Conservation (phyloP, 2,888 invertebrate genomes). For the Crossocerus cetratus region DNA sequence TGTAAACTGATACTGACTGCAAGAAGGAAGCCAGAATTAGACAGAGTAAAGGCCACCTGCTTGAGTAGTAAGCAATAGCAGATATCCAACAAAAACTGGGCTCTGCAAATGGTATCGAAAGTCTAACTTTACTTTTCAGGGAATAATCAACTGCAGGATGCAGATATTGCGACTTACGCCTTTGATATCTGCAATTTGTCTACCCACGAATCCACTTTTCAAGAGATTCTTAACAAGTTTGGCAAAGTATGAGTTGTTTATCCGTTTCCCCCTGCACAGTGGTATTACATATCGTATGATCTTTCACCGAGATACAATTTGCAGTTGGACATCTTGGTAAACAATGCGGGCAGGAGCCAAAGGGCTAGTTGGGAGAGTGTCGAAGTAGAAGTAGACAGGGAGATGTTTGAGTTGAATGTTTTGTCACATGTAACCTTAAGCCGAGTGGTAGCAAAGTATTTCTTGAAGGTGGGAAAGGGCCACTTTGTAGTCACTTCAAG, state of each 20-base stretch:
- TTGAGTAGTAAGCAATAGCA: conserved; percentile 71
- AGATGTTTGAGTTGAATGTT: conserved; percentile 88
- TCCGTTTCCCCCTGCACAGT: neutral
- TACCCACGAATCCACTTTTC: conserved; percentile 81
- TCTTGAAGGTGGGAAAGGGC: conserved; percentile 79
- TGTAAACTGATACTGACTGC: conserved; percentile 85
- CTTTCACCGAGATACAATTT: neutral
- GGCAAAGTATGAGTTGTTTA: conserved; percentile 76
- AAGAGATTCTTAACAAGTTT: conserved; percentile 83
- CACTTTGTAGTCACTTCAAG: conserved; percentile 88
- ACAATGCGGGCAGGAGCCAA: conserved; percentile 90
- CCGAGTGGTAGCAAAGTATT: conserved; percentile 84
- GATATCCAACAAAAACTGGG: neutral
- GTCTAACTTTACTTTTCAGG: conserved; percentile 18
- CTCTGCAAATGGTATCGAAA: neutral
- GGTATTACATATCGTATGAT: neutral
- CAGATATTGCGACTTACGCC: conserved; percentile 83
- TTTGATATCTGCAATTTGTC: conserved; percentile 83
- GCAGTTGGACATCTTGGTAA: conserved; percentile 86
- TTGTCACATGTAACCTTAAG: conserved; percentile 85
- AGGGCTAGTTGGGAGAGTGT: conserved; percentile 83
- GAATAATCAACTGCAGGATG: conserved; percentile 75
- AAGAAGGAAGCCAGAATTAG: conserved; percentile 81
- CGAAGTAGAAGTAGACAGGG: conserved; percentile 84
- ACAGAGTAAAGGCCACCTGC: conserved; percentile 83